Base-by-base conservation (phyloP, 2,888 invertebrate species). In the Thyatira batis region DNA sequence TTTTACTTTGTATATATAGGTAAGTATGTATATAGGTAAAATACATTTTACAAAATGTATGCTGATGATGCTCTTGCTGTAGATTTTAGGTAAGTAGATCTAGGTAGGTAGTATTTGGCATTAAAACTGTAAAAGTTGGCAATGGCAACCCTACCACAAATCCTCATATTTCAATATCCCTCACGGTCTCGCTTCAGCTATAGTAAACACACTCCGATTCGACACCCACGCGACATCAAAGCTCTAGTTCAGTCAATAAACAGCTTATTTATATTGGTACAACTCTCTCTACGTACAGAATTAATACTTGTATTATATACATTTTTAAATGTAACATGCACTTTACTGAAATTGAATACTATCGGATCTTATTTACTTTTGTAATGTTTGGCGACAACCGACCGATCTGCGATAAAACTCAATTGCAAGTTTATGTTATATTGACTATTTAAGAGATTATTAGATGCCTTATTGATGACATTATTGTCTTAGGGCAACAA, bases 181-280 rank as follows among this genome's bases (percentile, higher is more conserved):
- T 17, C 48, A 48, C 48, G 48, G 20, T 17, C 28, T 17, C 27
- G 39, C 39, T 17, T 39, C 39, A 17, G 11, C 39, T 11, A 48
- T 27, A 48, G 48, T 48, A 48, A 48, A 48, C 48, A 48, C 28
- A 28, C 48, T 11, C 13, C 2, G 23, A n/a, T 13, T 25, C 48
- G 21, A 13, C 45, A 39, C 45, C 45, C 45, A 45, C 45, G 45
- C 21, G 20, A 10, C 45, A 45, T 13, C 25, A 13, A n/a, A 13
- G 13, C 33, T 33, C n/a, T 33, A 25, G 45, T 17, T 13, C 48
- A 27, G 6, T 39, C 39, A 39, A 48, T 13, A 48, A 27, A 48
- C 17, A 27, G 5, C 17, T 28, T 39, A 39, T 17, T 39, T 39
- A 17, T n/a, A 28, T 48, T 28, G 28, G 2, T 10, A 9, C 20